Evolutionary conservation across 2,888 invertebrate species (phyloP).

Genomic region (Heliconius hortense): DNA sequence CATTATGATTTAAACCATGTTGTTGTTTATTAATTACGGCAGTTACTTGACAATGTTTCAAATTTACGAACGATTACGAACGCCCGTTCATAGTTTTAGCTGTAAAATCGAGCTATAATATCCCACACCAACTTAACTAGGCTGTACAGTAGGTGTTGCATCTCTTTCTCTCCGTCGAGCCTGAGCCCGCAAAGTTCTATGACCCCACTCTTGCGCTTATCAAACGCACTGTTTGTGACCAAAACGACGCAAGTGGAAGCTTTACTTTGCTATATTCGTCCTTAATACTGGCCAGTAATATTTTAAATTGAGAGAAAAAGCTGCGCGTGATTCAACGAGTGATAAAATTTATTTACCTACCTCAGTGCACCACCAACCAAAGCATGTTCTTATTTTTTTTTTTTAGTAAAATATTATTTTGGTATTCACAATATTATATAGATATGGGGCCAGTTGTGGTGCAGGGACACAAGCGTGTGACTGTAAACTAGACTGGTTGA

Average conservation of each 20-base stretch:
- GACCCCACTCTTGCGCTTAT: conserved; percentile 77
- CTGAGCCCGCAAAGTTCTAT: conserved; percentile 70
- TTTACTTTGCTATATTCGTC: conserved; percentile 31
- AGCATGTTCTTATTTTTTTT: conserved; percentile 29
- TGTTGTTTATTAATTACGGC: not conserved
- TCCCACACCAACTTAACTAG: conserved; percentile 44
- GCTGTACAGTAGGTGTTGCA: conserved; percentile 45
- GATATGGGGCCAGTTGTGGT: too few relatives aligned
- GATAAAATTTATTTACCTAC: conserved; percentile 59
- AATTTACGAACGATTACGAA: not conserved
- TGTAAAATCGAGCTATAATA: conserved; percentile 37
- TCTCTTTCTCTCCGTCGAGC: conserved; percentile 50
- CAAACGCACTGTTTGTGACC: conserved; percentile 53
- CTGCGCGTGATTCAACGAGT: conserved; percentile 42
- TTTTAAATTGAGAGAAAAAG: conserved; percentile 31
- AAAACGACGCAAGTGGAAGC: conserved; percentile 54
- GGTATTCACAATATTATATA: not conserved
- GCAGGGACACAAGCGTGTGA: too few relatives aligned
- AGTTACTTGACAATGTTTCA: not conserved
- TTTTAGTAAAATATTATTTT: conserved; percentile 3
- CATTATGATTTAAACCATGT: not conserved
- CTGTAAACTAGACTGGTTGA: too few relatives aligned
- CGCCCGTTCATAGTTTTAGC: conserved; percentile 37
- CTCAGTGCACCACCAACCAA: conserved; percentile 40
- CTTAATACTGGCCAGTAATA: conserved; percentile 34